Evolutionary conservation across 2,113 vertebrate species (phyloP), one percentile per base, ranked within the genome.

Genomic region (Isichthys henryi): DNA sequence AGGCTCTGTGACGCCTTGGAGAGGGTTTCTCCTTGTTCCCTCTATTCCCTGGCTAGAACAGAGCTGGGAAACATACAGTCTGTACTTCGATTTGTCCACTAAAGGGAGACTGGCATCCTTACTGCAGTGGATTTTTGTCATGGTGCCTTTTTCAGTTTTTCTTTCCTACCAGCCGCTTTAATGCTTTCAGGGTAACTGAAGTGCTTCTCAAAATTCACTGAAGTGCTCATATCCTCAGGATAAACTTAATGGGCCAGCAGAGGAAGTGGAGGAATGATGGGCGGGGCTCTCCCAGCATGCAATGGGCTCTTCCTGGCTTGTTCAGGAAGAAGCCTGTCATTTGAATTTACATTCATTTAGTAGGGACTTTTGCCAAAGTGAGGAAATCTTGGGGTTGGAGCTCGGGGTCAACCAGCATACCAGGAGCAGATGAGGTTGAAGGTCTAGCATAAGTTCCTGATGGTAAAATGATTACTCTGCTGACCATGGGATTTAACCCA

Each of bases 1-100:
- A 52, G 49, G 48, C 86, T 62, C 49, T 3, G 43, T 58, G 17
- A 82, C 53, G 35, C 87, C 89, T 50, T 87, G 45, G 3, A n/a
- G 19, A 90, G 6, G 50, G 19, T 53, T 91, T 92, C 91, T 93
- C 23, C 92, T 92, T 90, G 92, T 88, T 87, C 27, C 84, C 90
- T 27, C 39, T 27, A n/a, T 46, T 10, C 17, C 77, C 49, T 39
- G 13, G 62, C 82, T 48, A 15, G 11, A 31, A 6, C 48, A 13
- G 88, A 53, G 9, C 50, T 43, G 62, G 15, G 74, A 89, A 82
- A 82, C 88, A 70, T 70, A 70, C 62, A 31, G 62, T 27, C 62
- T 70, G 31, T 35, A 31, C 27, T 39, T 49, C 27, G 45, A 27
- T 88, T n/a, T 88, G 39, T 45, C 53, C 82, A 48, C 45, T 84